A percentile compares a stretch with the other conserved stretches of the same genome.
Evolutionary conservation across 2,888 invertebrate species (phyloP).

Genomic region (Brassicogethes aeneus): DNA sequence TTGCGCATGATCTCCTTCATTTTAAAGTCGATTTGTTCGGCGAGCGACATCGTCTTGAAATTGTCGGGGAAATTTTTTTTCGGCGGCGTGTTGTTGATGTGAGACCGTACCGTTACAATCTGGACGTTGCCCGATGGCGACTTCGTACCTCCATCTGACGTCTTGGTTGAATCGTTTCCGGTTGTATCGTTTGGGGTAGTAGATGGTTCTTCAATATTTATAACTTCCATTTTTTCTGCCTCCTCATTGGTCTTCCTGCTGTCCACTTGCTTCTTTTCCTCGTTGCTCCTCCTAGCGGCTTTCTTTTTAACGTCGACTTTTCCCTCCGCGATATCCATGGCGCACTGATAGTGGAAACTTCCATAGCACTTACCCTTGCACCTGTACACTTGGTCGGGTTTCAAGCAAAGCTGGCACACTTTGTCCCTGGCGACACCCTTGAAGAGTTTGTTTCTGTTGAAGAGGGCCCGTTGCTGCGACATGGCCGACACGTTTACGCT

Average conservation of each 20-base stretch:
- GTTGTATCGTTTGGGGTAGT: no score
- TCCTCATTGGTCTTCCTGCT: conserved; percentile 5
- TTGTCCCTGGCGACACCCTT: conserved; percentile 61
- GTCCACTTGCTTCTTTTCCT: not conserved
- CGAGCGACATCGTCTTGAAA: conserved; percentile 26
- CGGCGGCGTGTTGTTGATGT: conserved; percentile 17
- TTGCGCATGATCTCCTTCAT: conserved; percentile 48
- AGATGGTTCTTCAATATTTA: no score
- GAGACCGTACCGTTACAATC: conserved; percentile 22
- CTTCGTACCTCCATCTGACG: no score
- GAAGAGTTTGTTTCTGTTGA: conserved; percentile 54
- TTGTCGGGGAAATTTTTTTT: conserved; percentile 22
- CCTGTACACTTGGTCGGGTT: conserved; percentile 53
- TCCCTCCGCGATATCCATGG: conserved; percentile 33
- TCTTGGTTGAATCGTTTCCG: no score
- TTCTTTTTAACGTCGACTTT: no score
- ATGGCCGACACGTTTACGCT: conserved; percentile 25
- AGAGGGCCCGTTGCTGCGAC: conserved; percentile 31
- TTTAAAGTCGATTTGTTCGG: conserved; percentile 43
- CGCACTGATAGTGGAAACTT: conserved; percentile 64
- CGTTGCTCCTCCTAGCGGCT: not conserved
- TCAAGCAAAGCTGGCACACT: conserved; percentile 73
- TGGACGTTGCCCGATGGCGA: conserved; percentile 20
- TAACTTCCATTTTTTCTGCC: no score
- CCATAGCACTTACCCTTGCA: conserved; percentile 69